These are phyloP conservation scores for Drosophila formosana DNA, from an alignment of 2,888 invertebrate species.

Conservation along the genomic window DNA sequence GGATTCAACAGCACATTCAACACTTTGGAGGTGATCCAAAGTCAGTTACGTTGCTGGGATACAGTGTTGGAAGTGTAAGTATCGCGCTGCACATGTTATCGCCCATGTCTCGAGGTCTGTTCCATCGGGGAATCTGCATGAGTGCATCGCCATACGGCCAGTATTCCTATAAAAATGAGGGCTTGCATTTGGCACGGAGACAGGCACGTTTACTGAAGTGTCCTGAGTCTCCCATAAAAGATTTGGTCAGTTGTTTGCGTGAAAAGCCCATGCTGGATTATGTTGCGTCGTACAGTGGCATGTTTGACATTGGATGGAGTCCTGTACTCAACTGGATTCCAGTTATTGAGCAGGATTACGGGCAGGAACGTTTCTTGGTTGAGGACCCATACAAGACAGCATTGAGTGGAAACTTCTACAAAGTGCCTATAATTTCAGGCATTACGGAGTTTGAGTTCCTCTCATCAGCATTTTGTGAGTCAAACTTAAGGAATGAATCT, in stretches of 20 bases:
- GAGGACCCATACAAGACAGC: constrained; percentile 87
- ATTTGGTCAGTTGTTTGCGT: constrained; percentile 87
- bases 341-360: constrained; percentile 88
- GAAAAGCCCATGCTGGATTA: constrained; percentile 76
- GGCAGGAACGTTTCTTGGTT: constrained; percentile 88
- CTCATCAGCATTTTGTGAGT: constrained; percentile 86
- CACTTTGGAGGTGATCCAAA: constrained; percentile 89
- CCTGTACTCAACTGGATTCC: constrained; percentile 86
- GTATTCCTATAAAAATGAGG: constrained; percentile 85
- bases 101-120: constrained; percentile 89
- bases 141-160: constrained; percentile 87
- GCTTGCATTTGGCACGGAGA: constrained; percentile 86
- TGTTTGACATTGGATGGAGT: constrained; percentile 81
- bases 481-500: rapidly evolving
- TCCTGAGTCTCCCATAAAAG: constrained; percentile 85
- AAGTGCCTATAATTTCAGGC: constrained; percentile 88
- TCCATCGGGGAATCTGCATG: constrained; percentile 89
- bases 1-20: constrained; percentile 88
- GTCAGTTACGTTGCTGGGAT: constrained; percentile 88
- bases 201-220: constrained; percentile 88
- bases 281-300: constrained; percentile 64
- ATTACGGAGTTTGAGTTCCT: constrained; percentile 89
- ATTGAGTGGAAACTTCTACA: constrained; percentile 86
- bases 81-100: constrained; percentile 87
- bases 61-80: constrained; percentile 86